A percentile compares a stretch with the other conserved stretches of the same genome.
Conservation (phyloP, 2,888 invertebrate species). For the Microctonus aethiopoides region DNA sequence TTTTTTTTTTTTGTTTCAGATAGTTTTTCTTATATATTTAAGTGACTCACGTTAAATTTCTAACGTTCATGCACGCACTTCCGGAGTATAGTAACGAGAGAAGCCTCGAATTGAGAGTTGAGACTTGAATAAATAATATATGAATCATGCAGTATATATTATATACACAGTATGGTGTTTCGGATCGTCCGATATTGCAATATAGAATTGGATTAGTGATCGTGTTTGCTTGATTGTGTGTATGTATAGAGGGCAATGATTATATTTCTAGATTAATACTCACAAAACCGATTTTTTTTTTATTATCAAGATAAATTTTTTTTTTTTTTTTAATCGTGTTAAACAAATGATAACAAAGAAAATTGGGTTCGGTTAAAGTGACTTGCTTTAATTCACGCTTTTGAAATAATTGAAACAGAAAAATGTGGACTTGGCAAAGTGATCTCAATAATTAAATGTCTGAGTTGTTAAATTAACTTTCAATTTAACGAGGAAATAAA, state of each 20-base stretch:
- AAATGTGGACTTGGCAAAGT: too few species aligned
- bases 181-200: not conserved
- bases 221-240: not conserved
- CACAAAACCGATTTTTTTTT: not conserved
- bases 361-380: too few species aligned
- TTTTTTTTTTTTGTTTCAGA: not conserved
- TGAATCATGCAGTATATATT: conserved; percentile 23
- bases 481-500: too few species aligned
- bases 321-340: not conserved
- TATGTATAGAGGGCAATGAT: too few species aligned
- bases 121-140: conserved; percentile 12
- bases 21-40: not conserved
- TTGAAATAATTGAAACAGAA: too few species aligned
- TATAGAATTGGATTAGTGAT: not conserved
- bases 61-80: conserved; percentile 21
- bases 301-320: not conserved
- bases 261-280: not conserved
- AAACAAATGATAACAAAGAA: too few species aligned
- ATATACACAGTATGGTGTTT: not conserved
- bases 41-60: not conserved
- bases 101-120: conserved; percentile 22
- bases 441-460: too few species aligned
- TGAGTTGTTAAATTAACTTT: too few species aligned
- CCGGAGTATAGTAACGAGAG: conserved; percentile 27
- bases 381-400: too few species aligned